Evolutionary conservation across 2,888 invertebrate species (phyloP).

Genomic region (Drosophila demipolita): DNA sequence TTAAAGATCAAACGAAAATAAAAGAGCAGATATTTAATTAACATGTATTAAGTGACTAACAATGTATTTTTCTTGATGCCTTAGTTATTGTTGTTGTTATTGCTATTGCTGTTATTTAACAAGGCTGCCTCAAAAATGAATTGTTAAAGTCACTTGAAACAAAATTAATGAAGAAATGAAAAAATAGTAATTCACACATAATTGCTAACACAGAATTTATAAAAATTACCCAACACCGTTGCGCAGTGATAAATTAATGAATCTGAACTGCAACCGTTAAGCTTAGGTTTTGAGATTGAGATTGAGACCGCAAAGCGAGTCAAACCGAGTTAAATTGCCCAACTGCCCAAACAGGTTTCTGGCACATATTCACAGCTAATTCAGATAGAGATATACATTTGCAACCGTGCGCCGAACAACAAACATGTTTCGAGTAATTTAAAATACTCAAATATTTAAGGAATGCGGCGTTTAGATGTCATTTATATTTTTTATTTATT

Average conservation of each 20-base stretch:
- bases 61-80: background rate
- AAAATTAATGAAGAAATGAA: slow-evolving; percentile 4
- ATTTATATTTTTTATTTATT: slow-evolving; percentile 8
- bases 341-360: slow-evolving; percentile 67
- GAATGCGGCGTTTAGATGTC: slow-evolving; percentile 60
- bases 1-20: background rate
- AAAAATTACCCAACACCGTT: slow-evolving; percentile 64
- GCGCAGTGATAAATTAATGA: slow-evolving; percentile 76
- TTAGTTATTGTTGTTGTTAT: slow-evolving; percentile 27
- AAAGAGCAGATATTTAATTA: slow-evolving; percentile 15
- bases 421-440: slow-evolving; percentile 64
- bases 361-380: slow-evolving; percentile 37
- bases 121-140: slow-evolving; percentile 54
- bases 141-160: slow-evolving; percentile 34
- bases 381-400: slow-evolving; percentile 43
- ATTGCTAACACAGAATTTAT: slow-evolving; percentile 69
- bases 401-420: slow-evolving; percentile 35
- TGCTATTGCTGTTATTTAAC: slow-evolving; percentile 38
- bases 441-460: slow-evolving; percentile 65
- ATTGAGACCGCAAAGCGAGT: slow-evolving; percentile 48
- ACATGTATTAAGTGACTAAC: background rate
- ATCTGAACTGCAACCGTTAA: slow-evolving; percentile 64
- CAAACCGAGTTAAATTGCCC: slow-evolving; percentile 51
- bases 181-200: slow-evolving; percentile 73
- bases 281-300: slow-evolving; percentile 42